Percentiles rank a stretch among this genome's conserved stretches.
phyloP scores from a whole-genome alignment of 2,797 vertebrate species.

The Fringilla coelebs region DNA sequence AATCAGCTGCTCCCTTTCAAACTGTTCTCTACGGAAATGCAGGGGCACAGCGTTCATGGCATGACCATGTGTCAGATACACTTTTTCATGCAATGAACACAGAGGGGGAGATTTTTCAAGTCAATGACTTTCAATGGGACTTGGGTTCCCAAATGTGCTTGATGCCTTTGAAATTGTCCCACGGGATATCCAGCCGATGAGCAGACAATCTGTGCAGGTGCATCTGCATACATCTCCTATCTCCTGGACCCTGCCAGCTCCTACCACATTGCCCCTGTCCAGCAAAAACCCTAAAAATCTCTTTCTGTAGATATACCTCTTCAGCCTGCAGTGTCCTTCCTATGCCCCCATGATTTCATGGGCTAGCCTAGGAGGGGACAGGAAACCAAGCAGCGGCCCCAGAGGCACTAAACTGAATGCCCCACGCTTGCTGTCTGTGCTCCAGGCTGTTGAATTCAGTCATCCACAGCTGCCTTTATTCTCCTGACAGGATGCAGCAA shows the following conservation, averaged over 20 bases:
- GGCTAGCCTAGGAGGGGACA: not conserved
- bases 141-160: not conserved
- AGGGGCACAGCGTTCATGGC: not conserved
- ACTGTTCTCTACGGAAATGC: not conserved
- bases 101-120: slow-evolving; percentile 13
- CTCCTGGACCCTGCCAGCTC: not conserved
- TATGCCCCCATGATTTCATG: not conserved
- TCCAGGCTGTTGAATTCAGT: slow-evolving; percentile 5
- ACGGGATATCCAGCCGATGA: not conserved
- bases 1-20: slow-evolving; percentile 33
- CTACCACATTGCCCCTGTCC: not conserved
- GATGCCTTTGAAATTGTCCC: slow-evolving; percentile 2
- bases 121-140: slow-evolving; percentile 7
- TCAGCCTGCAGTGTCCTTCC: not conserved
- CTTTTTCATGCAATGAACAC: not conserved
- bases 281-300: not conserved
- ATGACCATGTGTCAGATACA: not conserved
- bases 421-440: not conserved
- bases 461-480: not conserved
- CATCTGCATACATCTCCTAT: not conserved
- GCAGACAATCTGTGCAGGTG: not conserved
- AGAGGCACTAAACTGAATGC: not conserved
- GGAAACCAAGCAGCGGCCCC: not conserved
- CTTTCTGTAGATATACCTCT: not conserved
- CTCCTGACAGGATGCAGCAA: slow-evolving; percentile 26